phyloP scores from a whole-genome alignment of 2,888 invertebrate species.

The Agonopterix arenella region DNA sequence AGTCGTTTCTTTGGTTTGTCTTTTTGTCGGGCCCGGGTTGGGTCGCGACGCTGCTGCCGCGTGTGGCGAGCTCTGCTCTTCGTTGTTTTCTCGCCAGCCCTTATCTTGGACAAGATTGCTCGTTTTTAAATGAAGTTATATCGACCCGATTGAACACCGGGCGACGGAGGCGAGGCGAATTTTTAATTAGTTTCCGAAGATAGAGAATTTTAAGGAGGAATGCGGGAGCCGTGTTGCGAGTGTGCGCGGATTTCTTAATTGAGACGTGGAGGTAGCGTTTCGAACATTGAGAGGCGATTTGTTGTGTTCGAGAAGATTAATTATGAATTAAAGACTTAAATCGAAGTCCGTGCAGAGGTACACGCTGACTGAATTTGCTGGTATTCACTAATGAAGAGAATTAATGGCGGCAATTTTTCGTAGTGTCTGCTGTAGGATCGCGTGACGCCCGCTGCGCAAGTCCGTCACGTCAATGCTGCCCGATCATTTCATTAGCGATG shows the following conservation, averaged over 20 bases:
- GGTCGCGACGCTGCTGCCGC: slow-evolving; percentile 34
- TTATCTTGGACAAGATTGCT: slow-evolving; percentile 75
- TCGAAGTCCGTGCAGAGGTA: slow-evolving; percentile 33
- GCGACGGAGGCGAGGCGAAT: slow-evolving; percentile 69
- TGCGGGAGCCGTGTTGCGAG: slow-evolving; percentile 60
- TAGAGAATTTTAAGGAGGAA: slow-evolving; percentile 71
- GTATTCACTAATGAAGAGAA: slow-evolving; percentile 51
- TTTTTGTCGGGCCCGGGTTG: slow-evolving; percentile 41
- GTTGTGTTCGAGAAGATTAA: slow-evolving; percentile 57
- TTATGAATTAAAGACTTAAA: slow-evolving; percentile 57
- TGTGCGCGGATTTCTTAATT: slow-evolving; percentile 67
- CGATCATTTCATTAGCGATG: slow-evolving; percentile 30
- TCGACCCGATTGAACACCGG: slow-evolving; percentile 69
- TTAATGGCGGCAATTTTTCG: slow-evolving; percentile 54
- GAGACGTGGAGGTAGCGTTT: slow-evolving; percentile 54
- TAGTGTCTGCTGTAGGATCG: slow-evolving; percentile 44
- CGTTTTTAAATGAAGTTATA: slow-evolving; percentile 77
- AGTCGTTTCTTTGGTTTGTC: slow-evolving; percentile 57
- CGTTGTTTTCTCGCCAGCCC: slow-evolving; percentile 72
- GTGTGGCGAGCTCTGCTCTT: slow-evolving; percentile 70
- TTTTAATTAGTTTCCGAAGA: slow-evolving; percentile 77
- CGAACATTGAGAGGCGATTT: slow-evolving; percentile 51
- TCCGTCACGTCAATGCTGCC: slow-evolving; percentile 29
- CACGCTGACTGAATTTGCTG: slow-evolving; percentile 31
- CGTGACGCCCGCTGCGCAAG: slow-evolving; percentile 34